These are phyloP conservation scores for Sebastes hubbsi DNA, from an alignment of 2,797 vertebrate species.

Conservation along the genomic window DNA sequence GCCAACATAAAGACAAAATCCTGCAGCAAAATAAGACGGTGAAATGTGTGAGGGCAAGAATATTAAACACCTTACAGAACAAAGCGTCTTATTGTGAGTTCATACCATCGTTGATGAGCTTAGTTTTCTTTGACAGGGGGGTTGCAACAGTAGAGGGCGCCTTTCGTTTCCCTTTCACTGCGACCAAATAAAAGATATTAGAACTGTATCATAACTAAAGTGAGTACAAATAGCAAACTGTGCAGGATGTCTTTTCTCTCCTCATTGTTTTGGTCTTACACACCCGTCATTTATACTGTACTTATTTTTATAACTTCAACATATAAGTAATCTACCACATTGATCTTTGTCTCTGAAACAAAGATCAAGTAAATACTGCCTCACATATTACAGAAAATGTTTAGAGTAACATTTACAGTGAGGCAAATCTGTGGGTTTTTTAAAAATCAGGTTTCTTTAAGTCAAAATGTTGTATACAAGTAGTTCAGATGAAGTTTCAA, in stretches of 20 bases:
- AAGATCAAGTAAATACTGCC: background rate
- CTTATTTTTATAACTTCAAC: background rate
- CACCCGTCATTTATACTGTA: background rate
- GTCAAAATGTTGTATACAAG: background rate
- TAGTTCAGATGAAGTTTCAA: background rate
- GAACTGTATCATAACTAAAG: background rate
- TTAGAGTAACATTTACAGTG: background rate
- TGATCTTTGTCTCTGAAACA: background rate
- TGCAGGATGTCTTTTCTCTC: background rate
- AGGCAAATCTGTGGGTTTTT: background rate
- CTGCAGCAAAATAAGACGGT: conserved; percentile 31
- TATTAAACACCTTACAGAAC: fast-evolving
- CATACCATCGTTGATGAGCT: conserved; percentile 59
- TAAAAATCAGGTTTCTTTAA: background rate
- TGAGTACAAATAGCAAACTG: background rate
- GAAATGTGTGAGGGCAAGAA: background rate
- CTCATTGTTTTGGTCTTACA: background rate
- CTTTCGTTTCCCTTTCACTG: conserved; percentile 53
- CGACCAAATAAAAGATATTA: background rate
- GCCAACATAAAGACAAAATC: conserved; percentile 86
- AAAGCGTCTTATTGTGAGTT: background rate
- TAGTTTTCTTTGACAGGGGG: conserved; percentile 51
- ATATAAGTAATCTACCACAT: background rate
- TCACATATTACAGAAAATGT: background rate
- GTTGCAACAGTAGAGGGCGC: background rate